A percentile compares a stretch with the other conserved stretches of the same genome.
phyloP scores from a whole-genome alignment of 2,888 invertebrate species.

The Polydrusus pterygomalis region DNA sequence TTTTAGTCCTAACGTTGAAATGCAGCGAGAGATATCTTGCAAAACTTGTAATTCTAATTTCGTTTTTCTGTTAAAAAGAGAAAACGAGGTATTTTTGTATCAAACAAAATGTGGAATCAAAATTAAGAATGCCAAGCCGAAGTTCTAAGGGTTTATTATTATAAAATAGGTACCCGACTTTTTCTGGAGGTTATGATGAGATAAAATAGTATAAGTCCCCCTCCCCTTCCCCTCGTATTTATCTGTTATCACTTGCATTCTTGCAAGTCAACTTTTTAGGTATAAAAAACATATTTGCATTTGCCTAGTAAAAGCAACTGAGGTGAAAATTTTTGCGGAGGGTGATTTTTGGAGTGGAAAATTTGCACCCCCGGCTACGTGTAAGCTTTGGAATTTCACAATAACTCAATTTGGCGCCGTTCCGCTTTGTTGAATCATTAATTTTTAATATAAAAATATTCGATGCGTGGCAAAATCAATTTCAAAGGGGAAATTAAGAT shows the following conservation, averaged over 20 bases:
- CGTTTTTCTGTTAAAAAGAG: no score
- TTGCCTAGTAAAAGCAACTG: slow-evolving; percentile 43
- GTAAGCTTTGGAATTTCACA: slow-evolving; percentile 49
- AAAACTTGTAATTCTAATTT: no score
- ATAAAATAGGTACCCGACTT: no score
- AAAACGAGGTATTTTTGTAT: no score
- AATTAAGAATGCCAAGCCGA: no score
- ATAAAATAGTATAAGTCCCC: no score
- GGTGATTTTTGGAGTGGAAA: slow-evolving; percentile 51
- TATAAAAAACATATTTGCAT: slow-evolving; percentile 41
- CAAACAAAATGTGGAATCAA: no score
- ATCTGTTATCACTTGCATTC: no score
- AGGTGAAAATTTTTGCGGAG: slow-evolving; percentile 48
- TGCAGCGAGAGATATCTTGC: background rate
- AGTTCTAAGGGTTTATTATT: no score
- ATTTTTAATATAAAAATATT: slow-evolving; percentile 52
- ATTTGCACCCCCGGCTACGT: slow-evolving; percentile 45
- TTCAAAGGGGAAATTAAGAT: slow-evolving; percentile 30
- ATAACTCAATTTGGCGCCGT: slow-evolving; percentile 52
- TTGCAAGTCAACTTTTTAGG: slow-evolving; percentile 10
- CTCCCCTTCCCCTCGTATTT: no score
- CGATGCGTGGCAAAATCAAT: slow-evolving; percentile 43
- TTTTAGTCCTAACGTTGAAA: background rate
- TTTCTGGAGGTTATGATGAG: no score
- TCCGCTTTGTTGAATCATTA: slow-evolving; percentile 50